Base-by-base conservation (phyloP, 2,888 invertebrate species). In the Mimumesa dahlbomi region DNA sequence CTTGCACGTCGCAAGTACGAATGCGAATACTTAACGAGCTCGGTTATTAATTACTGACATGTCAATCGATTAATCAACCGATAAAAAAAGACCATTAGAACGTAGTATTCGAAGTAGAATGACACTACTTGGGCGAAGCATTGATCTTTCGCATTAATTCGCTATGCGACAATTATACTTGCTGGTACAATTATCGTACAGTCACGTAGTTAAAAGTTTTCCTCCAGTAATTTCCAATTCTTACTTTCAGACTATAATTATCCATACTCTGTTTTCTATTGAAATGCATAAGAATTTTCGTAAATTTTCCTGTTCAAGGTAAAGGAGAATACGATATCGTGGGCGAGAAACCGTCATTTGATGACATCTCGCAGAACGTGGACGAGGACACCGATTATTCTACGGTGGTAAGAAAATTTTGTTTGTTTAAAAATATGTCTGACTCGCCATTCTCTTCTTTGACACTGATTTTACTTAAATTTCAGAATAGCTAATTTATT, bases 351-450 rank as follows among this genome's bases (percentile, higher is more conserved):
- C 58, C 73, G 18, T 18, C 62, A 22, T 73, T 77, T 29, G 73
- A 80, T 14, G 74, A 69, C 36, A 68, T 65, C 21, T 66, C 73
- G 57, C 64, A 69, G 29, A 43, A 57, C 3, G 64, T 62, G n/a
- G 82, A 82, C 38, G 82, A 84, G n/a, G 82, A 79, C 36, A 72
- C 68, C 53, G 84, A 84, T 38, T 79, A 68, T 42, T 67, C 77
- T 43, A 71, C 66, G 25, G 75, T 81, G 2, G 84, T 85, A 64
- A 82, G 84, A 79, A 68, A 4, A 38, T 36, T 34, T 38, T 38
- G 5, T 1, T 14, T 16, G 11, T 40, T 14, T 7, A 16, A 40
- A 4, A 36, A n/a, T 36, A 13, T 36, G 2, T 1, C 1, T n/a
- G n/a, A n/a, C n/a, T n/a, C n/a, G n/a, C n/a, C n/a, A n/a, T n/a